These are phyloP conservation scores for Melanerpes formicivorus DNA, from an alignment of 2,113 vertebrate species.

Conservation along the genomic window DNA sequence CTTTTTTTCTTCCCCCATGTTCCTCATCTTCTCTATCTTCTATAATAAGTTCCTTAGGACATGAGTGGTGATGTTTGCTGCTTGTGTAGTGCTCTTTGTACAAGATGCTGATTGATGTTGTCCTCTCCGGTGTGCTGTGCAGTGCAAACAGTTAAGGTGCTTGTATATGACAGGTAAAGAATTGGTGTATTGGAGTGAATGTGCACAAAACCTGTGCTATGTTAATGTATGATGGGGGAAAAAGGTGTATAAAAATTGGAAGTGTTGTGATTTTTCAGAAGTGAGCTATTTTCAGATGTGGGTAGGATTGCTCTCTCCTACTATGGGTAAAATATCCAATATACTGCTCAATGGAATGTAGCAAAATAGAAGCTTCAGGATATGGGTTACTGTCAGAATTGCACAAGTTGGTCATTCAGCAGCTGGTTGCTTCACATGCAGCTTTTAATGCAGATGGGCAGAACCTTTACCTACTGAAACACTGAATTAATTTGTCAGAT, in stretches of 20 bases:
- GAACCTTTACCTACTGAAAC: not conserved
- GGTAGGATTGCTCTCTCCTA: not conserved
- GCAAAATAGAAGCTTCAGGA: not conserved
- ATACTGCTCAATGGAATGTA: not conserved
- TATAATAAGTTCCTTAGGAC: not conserved
- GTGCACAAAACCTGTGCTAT: fast-evolving
- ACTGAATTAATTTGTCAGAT: not conserved
- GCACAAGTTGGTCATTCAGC: not conserved
- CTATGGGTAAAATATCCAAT: not conserved
- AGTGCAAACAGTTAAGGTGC: conserved; percentile 1
- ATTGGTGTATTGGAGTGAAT: not conserved
- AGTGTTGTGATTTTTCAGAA: not conserved
- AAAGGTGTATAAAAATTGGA: not conserved
- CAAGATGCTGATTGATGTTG: not conserved
- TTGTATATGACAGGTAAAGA: not conserved
- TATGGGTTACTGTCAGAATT: not conserved
- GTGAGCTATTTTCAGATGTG: not conserved
- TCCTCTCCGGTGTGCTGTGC: not conserved
- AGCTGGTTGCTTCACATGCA: not conserved
- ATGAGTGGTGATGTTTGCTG: not conserved
- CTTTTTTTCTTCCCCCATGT: not conserved
- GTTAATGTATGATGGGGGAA: not conserved
- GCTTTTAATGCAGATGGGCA: not conserved
- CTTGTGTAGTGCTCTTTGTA: conserved; percentile 7
- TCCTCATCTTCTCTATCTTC: not conserved